Evolutionary conservation across 1,140 invertebrate genomes (phyloP).

Genomic region (Parapsyche elsis): DNA sequence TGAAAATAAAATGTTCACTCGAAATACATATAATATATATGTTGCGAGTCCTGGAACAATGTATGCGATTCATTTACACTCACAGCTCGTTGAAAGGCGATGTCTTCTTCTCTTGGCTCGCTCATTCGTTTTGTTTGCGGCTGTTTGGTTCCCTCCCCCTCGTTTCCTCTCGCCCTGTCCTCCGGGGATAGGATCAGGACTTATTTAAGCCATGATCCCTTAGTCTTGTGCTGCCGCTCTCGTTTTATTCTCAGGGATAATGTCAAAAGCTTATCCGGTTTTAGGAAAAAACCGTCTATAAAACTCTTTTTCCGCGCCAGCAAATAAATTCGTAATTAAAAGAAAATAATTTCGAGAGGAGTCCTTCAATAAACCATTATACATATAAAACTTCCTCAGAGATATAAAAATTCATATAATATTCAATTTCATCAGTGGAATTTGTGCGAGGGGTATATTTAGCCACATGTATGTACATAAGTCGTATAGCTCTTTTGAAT

Average conservation of each 20-base stretch:
- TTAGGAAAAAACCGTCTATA: slow-evolving; percentile 19
- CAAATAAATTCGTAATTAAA: slow-evolving; percentile 29
- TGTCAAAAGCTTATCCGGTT: slow-evolving; percentile 30
- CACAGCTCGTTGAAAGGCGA: neutral
- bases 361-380: neutral
- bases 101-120: slow-evolving; percentile 43
- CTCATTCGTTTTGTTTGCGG: slow-evolving; percentile 46
- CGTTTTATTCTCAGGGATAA: slow-evolving; percentile 32
- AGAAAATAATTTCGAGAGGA: neutral
- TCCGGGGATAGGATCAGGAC: slow-evolving; percentile 17
- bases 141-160: slow-evolving; percentile 18
- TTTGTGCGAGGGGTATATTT: too few species aligned
- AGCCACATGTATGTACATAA: too few species aligned
- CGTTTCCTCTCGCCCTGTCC: neutral
- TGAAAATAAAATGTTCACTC: too few species aligned
- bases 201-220: slow-evolving; percentile 31
- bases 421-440: too few species aligned
- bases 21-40: too few species aligned
- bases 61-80: too few species aligned
- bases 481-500: too few species aligned
- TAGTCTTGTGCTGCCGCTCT: slow-evolving; percentile 21
- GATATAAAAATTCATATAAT: too few species aligned
- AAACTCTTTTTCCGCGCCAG: slow-evolving; percentile 17
- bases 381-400: too few species aligned
- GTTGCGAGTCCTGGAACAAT: too few species aligned